Base-by-base conservation (phyloP, 1,140 invertebrate species). In the Leptinotarsa defecta region DNA sequence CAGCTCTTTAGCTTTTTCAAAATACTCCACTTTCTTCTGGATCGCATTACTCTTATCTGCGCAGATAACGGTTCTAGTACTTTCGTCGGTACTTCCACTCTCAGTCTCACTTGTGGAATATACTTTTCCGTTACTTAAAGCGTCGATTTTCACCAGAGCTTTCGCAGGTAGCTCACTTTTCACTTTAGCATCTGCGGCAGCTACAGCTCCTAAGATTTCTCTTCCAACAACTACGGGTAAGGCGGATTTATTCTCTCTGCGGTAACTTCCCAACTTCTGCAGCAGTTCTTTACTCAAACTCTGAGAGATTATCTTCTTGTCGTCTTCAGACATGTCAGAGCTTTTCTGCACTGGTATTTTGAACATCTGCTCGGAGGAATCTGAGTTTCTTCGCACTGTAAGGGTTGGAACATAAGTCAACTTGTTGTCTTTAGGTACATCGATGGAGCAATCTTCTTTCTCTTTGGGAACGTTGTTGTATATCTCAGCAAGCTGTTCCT, bases 401-500 rank as follows among this genome's bases (percentile, higher is more conserved):
- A 84, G 74, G 34, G 34, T 67, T 34, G 81, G 57, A 22, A 57
- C 61, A 57, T 76, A 78, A 24, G 20, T 70, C 64, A 48, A 24
- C 22, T 75, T 78, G 4, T 77, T 57, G 13, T 80, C 71, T 24
- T 61, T 69, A 3, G 80, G 78, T 11, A 83, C 81, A 6, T 78
- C 75, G 20, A 83, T 80, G 13, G 72, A 71, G 61, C 73, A 81
- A 20, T 82, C 78, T 73, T 76, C 71, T 48, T 65, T 73, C n/a
- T 34, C 17, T 49, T 73, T 73, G 19, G 71, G 63, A 13, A 24
- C 17, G 19, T 82, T 78, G 43, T 92, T 91, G 76, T 95, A 96
- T 62, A 96, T 95, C 78, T 95, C 93, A 78, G 92, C 93, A 5
- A 96, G 83, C 81, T 95, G 94, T 81, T 90, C 91, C 84, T 94